Evolutionary conservation across 2,113 vertebrate genomes (phyloP).

Genomic region (Percopsis transmontana): DNA sequence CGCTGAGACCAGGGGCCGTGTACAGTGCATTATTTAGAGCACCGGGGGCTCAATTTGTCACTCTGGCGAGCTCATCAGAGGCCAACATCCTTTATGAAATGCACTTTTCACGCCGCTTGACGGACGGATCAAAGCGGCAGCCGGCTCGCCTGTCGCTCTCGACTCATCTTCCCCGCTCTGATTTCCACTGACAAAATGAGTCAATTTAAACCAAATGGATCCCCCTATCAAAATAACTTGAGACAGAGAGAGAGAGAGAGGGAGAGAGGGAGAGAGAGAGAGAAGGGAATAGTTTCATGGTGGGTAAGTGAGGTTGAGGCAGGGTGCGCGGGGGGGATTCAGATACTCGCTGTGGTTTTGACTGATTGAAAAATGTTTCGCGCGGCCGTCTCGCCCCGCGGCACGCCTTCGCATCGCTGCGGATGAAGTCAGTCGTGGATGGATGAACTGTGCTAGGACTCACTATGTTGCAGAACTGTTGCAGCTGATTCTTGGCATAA

Average conservation of each 20-base stretch:
- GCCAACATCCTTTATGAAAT: conserved; percentile 78
- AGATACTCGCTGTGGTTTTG: no score
- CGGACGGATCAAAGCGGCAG: conserved; percentile 71
- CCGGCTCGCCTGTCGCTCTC: conserved; percentile 33
- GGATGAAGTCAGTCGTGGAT: no score
- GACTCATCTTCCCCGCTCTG: conserved; percentile 44
- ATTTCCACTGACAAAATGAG: conserved; percentile 73
- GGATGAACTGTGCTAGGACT: no score
- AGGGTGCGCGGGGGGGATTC: no score
- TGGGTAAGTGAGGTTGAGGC: not conserved
- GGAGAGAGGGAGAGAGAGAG: not conserved
- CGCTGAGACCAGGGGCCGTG: conserved; percentile 30
- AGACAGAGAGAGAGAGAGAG: conserved; percentile 11
- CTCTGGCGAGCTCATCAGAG: conserved; percentile 72
- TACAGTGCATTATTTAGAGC: conserved; percentile 75
- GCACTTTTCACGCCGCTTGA: conserved; percentile 75
- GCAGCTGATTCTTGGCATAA: no score
- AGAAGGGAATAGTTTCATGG: not conserved
- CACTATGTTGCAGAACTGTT: no score
- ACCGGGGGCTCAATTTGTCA: conserved; percentile 75
- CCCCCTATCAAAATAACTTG: conserved; percentile 68
- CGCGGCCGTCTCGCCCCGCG: no score
- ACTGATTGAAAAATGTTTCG: no score
- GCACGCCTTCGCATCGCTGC: no score
- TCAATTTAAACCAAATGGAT: conserved; percentile 74